Evolutionary conservation across 2,888 invertebrate species (phyloP), one percentile per base, ranked within the genome.

Genomic region (Apamea anceps): DNA sequence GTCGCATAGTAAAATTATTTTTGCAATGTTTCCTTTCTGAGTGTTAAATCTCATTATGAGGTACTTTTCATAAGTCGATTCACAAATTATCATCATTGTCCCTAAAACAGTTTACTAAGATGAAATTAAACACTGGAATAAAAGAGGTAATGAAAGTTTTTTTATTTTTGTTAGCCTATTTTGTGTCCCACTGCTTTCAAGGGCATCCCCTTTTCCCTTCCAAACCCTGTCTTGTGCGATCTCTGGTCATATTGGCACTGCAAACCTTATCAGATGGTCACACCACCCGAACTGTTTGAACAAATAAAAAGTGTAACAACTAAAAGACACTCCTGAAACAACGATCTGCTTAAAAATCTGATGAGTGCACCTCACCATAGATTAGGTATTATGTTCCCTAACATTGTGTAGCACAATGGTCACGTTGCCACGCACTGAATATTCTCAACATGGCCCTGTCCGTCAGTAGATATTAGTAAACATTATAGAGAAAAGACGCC

Each of bases 401-500:
- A 60, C 25, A 71, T 67, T 84, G 48, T 66, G 25, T 42, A 48
- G 1, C 1, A 70, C n/a, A 57, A 63, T 68, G 66, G 21, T 72
- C 48, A 74, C 71, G 68, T 67, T 15, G 63, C 37, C 65, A 74
- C n/a, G 13, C 37, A 66, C 32, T 70, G 62, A 82, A 82, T 84
- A 85, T 85, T 84, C 42, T 42, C 75, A 81, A 75, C 48, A 75
- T 71, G 42, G 37, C 12, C 3, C 37, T 18, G 32, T 45, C 62
- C 13, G 15, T 51, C 51, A 75, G 45, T 81, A 21, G 54, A 54
- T 54, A 77, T 77, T 72, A 60, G 67, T 48, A 57, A 81, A 81
- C 77, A 85, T 77, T 81, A 63, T 54, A 68, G 51, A 57, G 45
- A 75, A 75, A 72, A 72, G 25, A 54, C 48, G 54, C 25, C 45